These are phyloP conservation scores for Drosophila trapezifrons DNA, from an alignment of 1,140 invertebrate species.

Conservation along the genomic window DNA sequence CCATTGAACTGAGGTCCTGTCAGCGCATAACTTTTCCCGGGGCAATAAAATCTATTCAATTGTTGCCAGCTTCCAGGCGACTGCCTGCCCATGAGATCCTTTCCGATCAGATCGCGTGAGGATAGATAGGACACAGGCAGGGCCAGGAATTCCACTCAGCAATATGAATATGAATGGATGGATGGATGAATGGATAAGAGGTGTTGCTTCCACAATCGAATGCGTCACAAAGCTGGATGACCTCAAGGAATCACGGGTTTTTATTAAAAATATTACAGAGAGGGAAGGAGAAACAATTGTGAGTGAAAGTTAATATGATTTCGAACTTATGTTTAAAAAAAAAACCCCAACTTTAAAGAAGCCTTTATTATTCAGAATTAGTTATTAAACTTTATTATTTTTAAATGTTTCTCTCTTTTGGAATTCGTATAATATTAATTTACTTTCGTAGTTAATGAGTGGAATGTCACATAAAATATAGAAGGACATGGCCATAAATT, in stretches of 20 bases:
- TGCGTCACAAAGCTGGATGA: conserved; percentile 25
- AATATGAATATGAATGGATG: conserved; percentile 34
- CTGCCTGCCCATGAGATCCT: conserved; percentile 48
- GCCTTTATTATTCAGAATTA: not conserved
- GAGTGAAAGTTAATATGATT: not conserved
- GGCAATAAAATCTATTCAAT: conserved; percentile 74
- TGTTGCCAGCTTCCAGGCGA: conserved; percentile 66
- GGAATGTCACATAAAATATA: not conserved
- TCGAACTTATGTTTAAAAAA: no score
- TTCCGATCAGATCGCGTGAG: conserved; percentile 55
- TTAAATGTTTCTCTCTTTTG: not conserved
- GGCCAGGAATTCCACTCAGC: conserved; percentile 40
- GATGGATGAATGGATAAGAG: not conserved
- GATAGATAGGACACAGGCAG: conserved; percentile 48
- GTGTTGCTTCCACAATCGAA: conserved; percentile 2
- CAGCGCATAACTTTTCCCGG: conserved; percentile 51
- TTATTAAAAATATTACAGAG: conserved; percentile 6
- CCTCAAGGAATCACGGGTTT: conserved; percentile 15
- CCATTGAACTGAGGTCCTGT: conserved; percentile 54
- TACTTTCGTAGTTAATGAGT: not conserved
- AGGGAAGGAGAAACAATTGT: not conserved
- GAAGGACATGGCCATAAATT: not conserved
- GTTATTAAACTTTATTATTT: not conserved
- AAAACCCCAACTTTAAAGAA: not conserved
- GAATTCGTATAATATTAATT: not conserved